Conservation (phyloP, 2,888 invertebrate genomes). For the Drosophila anomelani region DNA sequence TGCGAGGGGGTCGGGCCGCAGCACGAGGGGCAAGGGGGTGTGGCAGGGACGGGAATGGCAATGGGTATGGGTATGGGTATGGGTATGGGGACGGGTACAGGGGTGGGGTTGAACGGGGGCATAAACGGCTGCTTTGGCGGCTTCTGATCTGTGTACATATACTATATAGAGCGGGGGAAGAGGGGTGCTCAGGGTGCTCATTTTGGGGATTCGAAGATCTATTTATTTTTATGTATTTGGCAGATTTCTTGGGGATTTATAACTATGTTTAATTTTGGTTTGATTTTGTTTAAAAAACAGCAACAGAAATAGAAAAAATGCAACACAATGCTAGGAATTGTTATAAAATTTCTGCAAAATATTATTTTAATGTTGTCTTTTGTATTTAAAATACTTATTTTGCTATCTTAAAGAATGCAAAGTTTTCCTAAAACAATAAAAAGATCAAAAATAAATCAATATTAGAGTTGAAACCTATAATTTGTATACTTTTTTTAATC, state of each 20-base stretch:
- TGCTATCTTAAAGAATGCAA: too few species aligned
- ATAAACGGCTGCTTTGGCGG: slow-evolving; percentile 34
- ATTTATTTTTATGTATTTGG: background rate
- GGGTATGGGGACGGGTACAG: slow-evolving; percentile 12
- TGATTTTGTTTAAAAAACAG: background rate
- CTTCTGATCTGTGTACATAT: slow-evolving; percentile 57
- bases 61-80: background rate
- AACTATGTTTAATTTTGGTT: background rate
- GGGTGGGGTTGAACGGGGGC: slow-evolving; percentile 22
- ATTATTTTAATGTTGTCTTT: too few species aligned
- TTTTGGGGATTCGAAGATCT: background rate
- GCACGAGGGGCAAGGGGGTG: slow-evolving; percentile 51
- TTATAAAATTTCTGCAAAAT: too few species aligned
- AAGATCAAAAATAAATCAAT: too few species aligned
- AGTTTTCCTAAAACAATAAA: too few species aligned
- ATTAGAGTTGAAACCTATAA: too few species aligned
- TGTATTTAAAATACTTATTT: too few species aligned
- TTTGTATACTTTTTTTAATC: too few species aligned
- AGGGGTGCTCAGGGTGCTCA: background rate
- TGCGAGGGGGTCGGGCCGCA: slow-evolving; percentile 77
- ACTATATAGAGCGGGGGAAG: slow-evolving; percentile 5
- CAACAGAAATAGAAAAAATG: too few species aligned
- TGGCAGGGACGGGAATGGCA: slow-evolving; percentile 32
- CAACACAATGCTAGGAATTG: too few species aligned
- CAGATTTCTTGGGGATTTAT: background rate